Evolutionary conservation across 2,113 vertebrate species (phyloP).

Genomic region (Pitta sordida): DNA sequence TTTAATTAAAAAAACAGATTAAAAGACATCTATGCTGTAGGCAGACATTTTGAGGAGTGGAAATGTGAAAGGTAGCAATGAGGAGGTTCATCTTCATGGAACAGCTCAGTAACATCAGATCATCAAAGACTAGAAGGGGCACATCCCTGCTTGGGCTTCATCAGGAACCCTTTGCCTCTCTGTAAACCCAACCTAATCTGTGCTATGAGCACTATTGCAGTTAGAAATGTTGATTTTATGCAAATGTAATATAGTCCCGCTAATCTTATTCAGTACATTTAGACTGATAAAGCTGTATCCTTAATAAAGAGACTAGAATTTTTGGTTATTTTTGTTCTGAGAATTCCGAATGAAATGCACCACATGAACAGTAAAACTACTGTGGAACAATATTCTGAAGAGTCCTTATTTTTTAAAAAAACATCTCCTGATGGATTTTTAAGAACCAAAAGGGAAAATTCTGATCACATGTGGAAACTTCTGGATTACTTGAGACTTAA

Average conservation of each 20-base stretch:
- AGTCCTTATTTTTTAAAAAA: not conserved
- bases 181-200: not conserved
- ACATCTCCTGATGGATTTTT: not conserved
- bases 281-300: not conserved
- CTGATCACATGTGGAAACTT: not conserved
- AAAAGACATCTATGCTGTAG: not conserved
- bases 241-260: not conserved
- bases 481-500: not conserved
- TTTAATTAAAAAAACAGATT: not conserved
- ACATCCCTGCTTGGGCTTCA: not conserved
- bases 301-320: not conserved
- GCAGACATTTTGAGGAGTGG: not conserved
- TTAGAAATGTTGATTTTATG: not conserved
- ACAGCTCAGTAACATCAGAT: not conserved
- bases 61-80: fast-evolving
- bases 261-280: not conserved
- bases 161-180: not conserved
- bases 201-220: not conserved
- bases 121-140: not conserved
- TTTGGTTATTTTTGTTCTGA: not conserved
- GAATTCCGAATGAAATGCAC: not conserved
- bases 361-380: not conserved
- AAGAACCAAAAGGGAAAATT: not conserved
- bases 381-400: not conserved
- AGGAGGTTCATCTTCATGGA: not conserved